Evolutionary conservation across 2,113 vertebrate genomes (phyloP).

Genomic region (Varanus komodoensis): DNA sequence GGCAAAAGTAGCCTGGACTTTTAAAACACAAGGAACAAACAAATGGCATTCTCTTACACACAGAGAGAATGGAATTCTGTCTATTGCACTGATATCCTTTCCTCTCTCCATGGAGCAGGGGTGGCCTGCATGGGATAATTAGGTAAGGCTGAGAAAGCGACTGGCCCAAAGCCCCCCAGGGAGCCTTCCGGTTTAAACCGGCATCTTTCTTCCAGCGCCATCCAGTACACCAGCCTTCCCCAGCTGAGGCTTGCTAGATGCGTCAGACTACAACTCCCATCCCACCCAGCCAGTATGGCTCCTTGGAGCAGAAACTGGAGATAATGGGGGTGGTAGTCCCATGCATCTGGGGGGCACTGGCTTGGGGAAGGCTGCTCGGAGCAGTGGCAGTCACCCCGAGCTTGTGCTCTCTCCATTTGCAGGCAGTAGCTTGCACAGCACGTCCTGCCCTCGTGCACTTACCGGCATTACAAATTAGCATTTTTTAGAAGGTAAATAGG

Average conservation of each 20-base stretch:
- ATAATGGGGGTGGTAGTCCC: no score
- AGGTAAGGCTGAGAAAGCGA: no score
- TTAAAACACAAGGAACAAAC: not conserved
- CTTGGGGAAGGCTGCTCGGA: not conserved
- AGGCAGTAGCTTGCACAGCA: not conserved
- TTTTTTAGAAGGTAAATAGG: conserved; percentile 24
- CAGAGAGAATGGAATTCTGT: not conserved
- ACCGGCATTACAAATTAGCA: not conserved
- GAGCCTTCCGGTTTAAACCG: no score
- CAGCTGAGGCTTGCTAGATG: no score
- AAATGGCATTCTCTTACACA: not conserved
- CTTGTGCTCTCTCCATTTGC: not conserved
- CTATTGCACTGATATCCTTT: not conserved
- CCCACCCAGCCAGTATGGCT: no score
- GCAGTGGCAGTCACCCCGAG: no score
- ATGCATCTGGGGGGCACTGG: no score
- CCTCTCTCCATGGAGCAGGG: not conserved
- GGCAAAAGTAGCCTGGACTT: not conserved
- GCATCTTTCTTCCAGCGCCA: not conserved
- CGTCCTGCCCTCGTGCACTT: not conserved
- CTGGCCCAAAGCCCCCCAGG: no score
- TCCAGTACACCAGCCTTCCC: not conserved
- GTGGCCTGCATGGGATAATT: not conserved
- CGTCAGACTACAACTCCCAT: no score
- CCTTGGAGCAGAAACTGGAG: no score